Evolutionary conservation across 2,113 vertebrate genomes (phyloP), one percentile per base, ranked within the genome.

Genomic region (Rynchops niger): DNA sequence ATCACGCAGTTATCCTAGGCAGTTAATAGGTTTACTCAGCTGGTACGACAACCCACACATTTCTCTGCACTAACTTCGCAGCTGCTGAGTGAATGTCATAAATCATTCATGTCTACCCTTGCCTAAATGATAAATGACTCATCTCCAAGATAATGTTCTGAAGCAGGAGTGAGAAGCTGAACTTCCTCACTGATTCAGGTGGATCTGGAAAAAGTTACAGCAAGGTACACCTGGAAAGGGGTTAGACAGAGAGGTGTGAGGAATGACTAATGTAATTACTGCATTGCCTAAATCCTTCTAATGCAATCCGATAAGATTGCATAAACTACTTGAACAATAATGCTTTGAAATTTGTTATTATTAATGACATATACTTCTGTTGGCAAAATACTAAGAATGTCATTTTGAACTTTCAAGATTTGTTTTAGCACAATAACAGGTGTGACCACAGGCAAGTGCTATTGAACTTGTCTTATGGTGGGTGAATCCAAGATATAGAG

Each of bases 31-130:
- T 87, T 93, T 82, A 80, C 45, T 87, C 16, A 3, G 84, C 2
- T 22, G 50, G 55, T 38, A n/a, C 0, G 0, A 63, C 40, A 84
- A 21, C 20, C 58, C 36, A 74, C 12, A 5, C 29, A 9, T 86
- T 65, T 23, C 38, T 15, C 34, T 50, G 20, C 42, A 50, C 25
- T 62, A 82, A 45, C 56, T 71, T 83, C 26, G 30, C 25, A 86
- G 59, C 45, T 74, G 62, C 50, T 78, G 71, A 92, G 62, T 45
- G 58, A 53, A 26, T 62, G 43, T 63, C 62, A 58, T 53, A 88
- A 94, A 93, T 94, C 66, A 86, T 73, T 90, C 22, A 36, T 50
- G 20, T 71, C 50, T 38, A 67, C n/a, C 49, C 77, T 17, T 50
- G 47, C 56, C 79, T 80, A 53, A 86, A 90, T 50, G 15, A 77